These are phyloP conservation scores for Phrynocephalus vlangalii DNA, from an alignment of 2,797 vertebrate genomes.

Conservation along the genomic window DNA sequence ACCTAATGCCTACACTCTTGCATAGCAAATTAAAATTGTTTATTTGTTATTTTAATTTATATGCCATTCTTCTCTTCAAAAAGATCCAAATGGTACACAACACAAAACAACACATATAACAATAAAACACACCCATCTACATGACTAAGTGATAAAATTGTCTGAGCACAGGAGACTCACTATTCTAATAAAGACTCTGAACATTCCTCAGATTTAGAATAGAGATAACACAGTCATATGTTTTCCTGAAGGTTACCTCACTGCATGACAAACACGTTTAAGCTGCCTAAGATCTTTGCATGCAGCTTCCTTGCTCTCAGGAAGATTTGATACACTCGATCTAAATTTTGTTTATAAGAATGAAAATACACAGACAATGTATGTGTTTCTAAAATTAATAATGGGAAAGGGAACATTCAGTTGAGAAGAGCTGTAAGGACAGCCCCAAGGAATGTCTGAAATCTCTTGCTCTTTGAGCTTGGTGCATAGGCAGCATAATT, in stretches of 20 bases:
- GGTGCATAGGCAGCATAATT: background rate
- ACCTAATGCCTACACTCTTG: background rate
- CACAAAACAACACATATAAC: too few relatives aligned
- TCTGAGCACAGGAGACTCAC: background rate
- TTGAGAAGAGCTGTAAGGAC: background rate
- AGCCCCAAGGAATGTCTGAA: background rate
- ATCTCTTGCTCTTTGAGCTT: background rate
- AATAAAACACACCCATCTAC: too few relatives aligned
- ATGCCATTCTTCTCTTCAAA: too few relatives aligned
- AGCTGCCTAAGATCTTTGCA: background rate
- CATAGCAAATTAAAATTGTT: background rate
- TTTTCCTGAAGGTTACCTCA: slow-evolving; percentile 14
- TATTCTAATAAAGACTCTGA: background rate
- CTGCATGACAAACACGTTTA: background rate
- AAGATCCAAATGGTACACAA: too few relatives aligned
- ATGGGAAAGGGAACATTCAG: background rate
- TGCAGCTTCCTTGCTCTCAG: background rate
- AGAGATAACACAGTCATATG: background rate
- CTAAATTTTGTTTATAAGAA: background rate
- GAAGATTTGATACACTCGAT: background rate
- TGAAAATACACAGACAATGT: background rate
- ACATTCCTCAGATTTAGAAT: slow-evolving; percentile 5
- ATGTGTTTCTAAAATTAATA: background rate
- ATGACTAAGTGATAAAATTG: background rate
- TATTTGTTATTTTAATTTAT: too few relatives aligned